phyloP scores from a whole-genome alignment of 1,140 invertebrate genomes.

The Meloidogyne hapla region DNA sequence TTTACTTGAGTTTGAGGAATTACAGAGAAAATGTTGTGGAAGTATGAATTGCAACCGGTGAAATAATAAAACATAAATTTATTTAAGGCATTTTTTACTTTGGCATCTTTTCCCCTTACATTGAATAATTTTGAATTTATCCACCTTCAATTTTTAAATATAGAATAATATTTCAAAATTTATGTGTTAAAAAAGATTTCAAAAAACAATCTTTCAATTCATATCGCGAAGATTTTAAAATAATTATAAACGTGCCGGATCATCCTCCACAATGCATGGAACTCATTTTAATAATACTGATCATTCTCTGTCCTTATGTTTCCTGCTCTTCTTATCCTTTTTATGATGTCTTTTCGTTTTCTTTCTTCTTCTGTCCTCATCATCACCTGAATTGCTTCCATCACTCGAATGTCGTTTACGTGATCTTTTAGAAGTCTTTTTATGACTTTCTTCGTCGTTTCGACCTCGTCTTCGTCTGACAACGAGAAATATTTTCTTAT shows the following conservation, averaged over 20 bases:
- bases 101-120: not conserved
- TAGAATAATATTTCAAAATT: not conserved
- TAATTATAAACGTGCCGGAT: not conserved
- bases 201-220: too few relatives aligned
- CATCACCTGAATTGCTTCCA: constrained; percentile 7
- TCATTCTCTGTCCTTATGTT: constrained; percentile 22
- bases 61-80: constrained; percentile 3
- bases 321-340: constrained; percentile 27
- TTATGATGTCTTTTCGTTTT: constrained; percentile 26
- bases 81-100: not conserved
- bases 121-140: not conserved
- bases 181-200: not conserved
- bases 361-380: constrained; percentile 23
- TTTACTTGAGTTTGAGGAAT: constrained; percentile 42
- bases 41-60: constrained; percentile 50
- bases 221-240: not conserved
- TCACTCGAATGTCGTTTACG: constrained; percentile 6
- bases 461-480: not conserved
- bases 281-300: not conserved
- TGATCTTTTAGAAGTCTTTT: constrained; percentile 1
- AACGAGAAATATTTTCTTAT: not conserved
- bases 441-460: constrained; percentile 25
- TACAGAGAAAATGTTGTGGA: constrained; percentile 58
- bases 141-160: not conserved
- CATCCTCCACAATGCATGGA: not conserved